Percentiles rank a stretch among this genome's conserved stretches.
These are phyloP conservation scores for Myrmecophaga tridactyla DNA, from an alignment of 2,113 vertebrate species.

Conservation along the genomic window DNA sequence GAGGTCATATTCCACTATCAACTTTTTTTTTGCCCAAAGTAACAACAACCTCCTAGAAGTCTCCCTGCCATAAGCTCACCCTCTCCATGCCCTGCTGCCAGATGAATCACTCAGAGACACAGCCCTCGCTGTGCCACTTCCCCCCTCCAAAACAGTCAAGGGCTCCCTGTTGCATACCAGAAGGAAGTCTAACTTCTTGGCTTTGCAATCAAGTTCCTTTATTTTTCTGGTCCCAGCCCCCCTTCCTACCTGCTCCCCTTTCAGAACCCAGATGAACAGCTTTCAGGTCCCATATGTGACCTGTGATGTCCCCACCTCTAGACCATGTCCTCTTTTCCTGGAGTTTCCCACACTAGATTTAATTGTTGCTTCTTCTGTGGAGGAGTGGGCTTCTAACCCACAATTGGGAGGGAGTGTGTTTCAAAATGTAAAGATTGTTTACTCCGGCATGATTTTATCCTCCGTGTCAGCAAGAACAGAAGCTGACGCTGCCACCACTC, in stretches of 20 bases:
- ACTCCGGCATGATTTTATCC: not conserved
- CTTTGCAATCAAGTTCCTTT: not conserved
- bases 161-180: not conserved
- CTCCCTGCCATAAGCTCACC: not conserved
- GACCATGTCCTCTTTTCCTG: not conserved
- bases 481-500: no score
- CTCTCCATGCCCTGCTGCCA: not conserved
- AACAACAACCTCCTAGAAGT: not conserved
- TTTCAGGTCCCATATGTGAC: accelerated
- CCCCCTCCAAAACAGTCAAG: not conserved
- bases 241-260: not conserved
- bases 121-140: accelerated
- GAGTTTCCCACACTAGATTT: not conserved
- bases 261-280: not conserved
- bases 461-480: not conserved
- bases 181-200: not conserved
- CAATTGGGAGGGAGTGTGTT: not conserved
- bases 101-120: not conserved
- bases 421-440: not conserved
- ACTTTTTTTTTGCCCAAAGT: not conserved
- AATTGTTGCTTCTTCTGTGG: not conserved
- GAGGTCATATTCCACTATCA: not conserved
- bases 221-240: not conserved
- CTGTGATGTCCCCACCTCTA: not conserved
- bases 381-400: not conserved